Evolutionary conservation across 1,140 invertebrate genomes (phyloP), one percentile per base, ranked within the genome.

Genomic region (Euura saliciscinereae): DNA sequence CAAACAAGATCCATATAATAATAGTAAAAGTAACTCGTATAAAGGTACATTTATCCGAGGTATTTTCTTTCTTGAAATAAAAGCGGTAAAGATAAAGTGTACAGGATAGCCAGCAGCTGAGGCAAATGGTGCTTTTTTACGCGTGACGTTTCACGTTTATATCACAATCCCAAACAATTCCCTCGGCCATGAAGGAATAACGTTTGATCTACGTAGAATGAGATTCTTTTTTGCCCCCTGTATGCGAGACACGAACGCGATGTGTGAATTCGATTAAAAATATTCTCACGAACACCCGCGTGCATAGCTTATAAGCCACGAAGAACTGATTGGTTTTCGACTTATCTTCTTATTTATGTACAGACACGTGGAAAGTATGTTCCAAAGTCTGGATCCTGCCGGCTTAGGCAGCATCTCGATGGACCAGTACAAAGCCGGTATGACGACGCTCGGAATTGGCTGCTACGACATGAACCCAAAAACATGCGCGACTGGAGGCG

Each of bases 281-380:
- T 28, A 28, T 28, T 28, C 28, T 28, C 28, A 28, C 66, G 13
- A 6, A 2, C 66, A 8, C 8, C 8, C 28, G 6, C 6, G 1
- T 28, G 8, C 28, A 13, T 7, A 13, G 6, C 6, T 11, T 44
- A 13, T 11, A 8, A 67, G 28, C 28, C 8, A 67, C 11, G 42
- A 28, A 28, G 28, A 28, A 28, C 28, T 28, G 28, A 28, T 28
- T 28, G 28, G 59, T 13, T 10, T 10, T 64, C 59, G 8, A 10
- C 59, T 64, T 10, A 64, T 10, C 13, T 64, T 64, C 59, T 10
- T 10, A 64, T 10, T 1, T 64, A 13, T 72, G 77, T 78, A 69
- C 65, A 85, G 84, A 51, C 85, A 87, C 75, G 77, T 87, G 44
- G 76, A 83, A 44, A 82, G 82, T 65, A 76, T 87, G 59, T 87